Evolutionary conservation across 2,888 invertebrate genomes (phyloP), one percentile per base, ranked within the genome.

Genomic region (Bibio marci): DNA sequence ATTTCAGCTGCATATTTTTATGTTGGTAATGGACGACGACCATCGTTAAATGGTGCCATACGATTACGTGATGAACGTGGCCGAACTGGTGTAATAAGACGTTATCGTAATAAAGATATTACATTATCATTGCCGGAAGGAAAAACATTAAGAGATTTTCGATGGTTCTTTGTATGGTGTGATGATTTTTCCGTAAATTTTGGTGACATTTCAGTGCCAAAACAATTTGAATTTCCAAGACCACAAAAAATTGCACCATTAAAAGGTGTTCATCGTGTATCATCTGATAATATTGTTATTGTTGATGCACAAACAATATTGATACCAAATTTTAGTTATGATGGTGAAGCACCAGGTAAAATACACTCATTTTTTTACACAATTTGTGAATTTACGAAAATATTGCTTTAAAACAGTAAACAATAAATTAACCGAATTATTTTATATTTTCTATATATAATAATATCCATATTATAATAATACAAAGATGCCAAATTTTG

Each of bases 271-370:
- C 90, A 91, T 58, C 80, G 73, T 18, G 82, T 91, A 3, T 69
- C 75, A 28, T 90, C 90, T 1, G 90, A 88, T 53, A 77, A 79
- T 46, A 73, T 92, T 47, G 85, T 90, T 33, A 74, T 90, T 45
- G 88, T 91, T 33, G 91, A 92, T 61, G 87, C 91, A 15, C 91
- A 91, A 66, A 91, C 91, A 14, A 70, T 91, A 48, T 70, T 91
- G 48, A 72, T 92, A 49, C 88, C 90, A 17, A 80, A 82, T 64
- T 85, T 92, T 60, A 83, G 80, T 12, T 91, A 88, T 55, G 91
- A 92, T 53, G 91, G 91, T 43, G 81, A 82, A 62, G 90, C 90
- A 35, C 91, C 90, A 57, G 88, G 88, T 88, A 55, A 63, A 19
- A 30, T 26, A 19, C 18, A 38, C 39, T 31, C 4, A 14, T 22